These are phyloP conservation scores for Pocillopora meandrina DNA, from an alignment of 92 coral and sea anemone genomes.

Conservation along the genomic window DNA sequence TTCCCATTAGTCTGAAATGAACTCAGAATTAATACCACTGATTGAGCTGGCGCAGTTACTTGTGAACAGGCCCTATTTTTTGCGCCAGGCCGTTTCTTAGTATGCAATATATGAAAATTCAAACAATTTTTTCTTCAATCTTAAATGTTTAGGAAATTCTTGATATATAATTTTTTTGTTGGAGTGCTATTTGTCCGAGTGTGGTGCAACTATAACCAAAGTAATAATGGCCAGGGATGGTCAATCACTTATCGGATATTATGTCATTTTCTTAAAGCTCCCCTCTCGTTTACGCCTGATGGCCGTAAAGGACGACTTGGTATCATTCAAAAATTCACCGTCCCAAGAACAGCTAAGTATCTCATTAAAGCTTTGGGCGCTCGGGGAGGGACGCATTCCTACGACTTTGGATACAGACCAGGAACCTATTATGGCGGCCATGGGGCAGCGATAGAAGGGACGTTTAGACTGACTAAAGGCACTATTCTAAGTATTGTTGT, in stretches of 20 bases:
- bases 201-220: no score
- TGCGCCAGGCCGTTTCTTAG: no score
- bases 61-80: no score
- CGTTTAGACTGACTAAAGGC: conserved; percentile 32
- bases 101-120: no score
- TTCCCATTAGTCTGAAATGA: no score
- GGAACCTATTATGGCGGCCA: conserved; percentile 72
- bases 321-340: conserved; percentile 30
- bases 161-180: no score
- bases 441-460: conserved; percentile 59
- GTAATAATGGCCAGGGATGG: not conserved
- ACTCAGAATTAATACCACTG: no score
- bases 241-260: not conserved
- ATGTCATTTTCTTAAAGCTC: not conserved
- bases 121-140: no score
- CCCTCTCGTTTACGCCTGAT: conserved; percentile 22
- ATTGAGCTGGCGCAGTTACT: no score
- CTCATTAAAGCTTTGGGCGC: conserved; percentile 64
- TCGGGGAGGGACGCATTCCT: conserved; percentile 70
- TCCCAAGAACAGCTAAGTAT: conserved; percentile 30
- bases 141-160: no score
- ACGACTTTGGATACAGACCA: conserved; percentile 53
- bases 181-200: no score
- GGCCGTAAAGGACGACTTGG: conserved; percentile 39
- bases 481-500: conserved; percentile 58